Evolutionary conservation across 2,888 invertebrate species (phyloP).

Genomic region (Calliphora vomitoria): DNA sequence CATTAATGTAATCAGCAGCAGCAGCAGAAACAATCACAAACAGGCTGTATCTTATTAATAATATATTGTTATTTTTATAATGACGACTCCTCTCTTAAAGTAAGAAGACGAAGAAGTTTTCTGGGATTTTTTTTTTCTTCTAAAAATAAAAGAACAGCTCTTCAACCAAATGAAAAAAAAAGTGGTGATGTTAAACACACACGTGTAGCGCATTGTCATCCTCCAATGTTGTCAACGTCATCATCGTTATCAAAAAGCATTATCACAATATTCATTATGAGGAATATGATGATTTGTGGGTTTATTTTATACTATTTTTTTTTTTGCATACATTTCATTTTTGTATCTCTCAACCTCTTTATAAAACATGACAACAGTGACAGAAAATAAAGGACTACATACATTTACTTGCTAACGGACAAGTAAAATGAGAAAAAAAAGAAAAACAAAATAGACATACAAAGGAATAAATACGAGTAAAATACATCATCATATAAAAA

Average conservation of each 20-base stretch:
- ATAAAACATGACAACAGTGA: conserved; percentile 53
- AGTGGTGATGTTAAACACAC: neutral
- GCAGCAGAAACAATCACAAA: conserved; percentile 6
- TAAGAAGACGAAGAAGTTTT: conserved; percentile 8
- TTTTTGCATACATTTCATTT: conserved; percentile 51
- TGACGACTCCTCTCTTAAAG: conserved; percentile 36
- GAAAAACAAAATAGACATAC: conserved; percentile 36
- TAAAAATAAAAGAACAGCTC: conserved; percentile 15
- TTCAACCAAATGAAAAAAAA: neutral
- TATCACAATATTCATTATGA: conserved; percentile 50
- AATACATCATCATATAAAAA: conserved; percentile 19
- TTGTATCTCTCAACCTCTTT: conserved; percentile 54
- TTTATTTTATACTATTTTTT: conserved; percentile 11
- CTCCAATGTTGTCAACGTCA: conserved; percentile 21
- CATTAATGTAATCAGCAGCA: conserved; percentile 68
- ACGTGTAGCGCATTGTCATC: conserved; percentile 4
- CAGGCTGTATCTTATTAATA: conserved; percentile 59
- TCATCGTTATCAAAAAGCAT: conserved; percentile 23
- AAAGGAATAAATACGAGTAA: conserved; percentile 1
- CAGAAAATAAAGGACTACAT: conserved; percentile 48
- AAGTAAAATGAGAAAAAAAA: neutral
- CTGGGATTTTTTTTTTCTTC: neutral
- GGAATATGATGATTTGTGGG: conserved; percentile 58
- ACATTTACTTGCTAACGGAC: neutral
- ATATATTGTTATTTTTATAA: conserved; percentile 67